phyloP scores from a whole-genome alignment of 2,888 invertebrate genomes.

The Oscheius sp. region DNA sequence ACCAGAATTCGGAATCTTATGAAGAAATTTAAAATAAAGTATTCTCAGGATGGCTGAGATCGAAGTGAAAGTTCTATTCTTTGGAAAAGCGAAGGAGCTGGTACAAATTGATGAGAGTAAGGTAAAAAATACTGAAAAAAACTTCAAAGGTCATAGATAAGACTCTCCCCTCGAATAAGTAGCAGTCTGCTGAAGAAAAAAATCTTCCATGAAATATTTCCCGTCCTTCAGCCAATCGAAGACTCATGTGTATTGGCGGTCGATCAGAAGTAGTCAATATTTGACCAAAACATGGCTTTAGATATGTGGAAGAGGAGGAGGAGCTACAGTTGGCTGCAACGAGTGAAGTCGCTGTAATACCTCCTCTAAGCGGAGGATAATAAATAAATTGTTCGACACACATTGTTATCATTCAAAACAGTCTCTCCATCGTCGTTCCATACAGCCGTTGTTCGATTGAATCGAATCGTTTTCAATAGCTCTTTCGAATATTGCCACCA shows the following conservation, averaged over 20 bases:
- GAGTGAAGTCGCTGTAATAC: slow-evolving; percentile 53
- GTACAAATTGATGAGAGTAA: slow-evolving; percentile 38
- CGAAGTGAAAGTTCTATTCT: slow-evolving; percentile 46
- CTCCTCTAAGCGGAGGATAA: slow-evolving; percentile 54
- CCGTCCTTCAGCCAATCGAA: slow-evolving; percentile 36
- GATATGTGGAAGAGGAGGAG: slow-evolving; percentile 37
- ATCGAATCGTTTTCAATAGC: not conserved
- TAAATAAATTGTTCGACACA: not conserved
- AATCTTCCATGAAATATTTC: slow-evolving; percentile 34
- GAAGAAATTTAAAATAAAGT: no score
- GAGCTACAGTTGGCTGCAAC: slow-evolving; percentile 35
- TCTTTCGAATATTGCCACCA: not conserved
- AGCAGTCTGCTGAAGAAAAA: slow-evolving; percentile 35
- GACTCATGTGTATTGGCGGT: slow-evolving; percentile 43
- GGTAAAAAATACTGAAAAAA: not conserved
- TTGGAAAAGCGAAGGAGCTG: slow-evolving; percentile 51
- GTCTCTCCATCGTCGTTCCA: not conserved
- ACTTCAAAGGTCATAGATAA: not conserved
- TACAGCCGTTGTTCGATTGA: not conserved
- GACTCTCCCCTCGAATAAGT: slow-evolving; percentile 17
- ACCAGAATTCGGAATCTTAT: no score
- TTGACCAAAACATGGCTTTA: slow-evolving; percentile 21
- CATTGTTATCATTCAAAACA: not conserved
- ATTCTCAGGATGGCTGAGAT: slow-evolving; percentile 11
- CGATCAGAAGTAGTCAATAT: slow-evolving; percentile 41